These are phyloP conservation scores for Lagenorhynchus albirostris DNA, from an alignment of 2,113 vertebrate species.

Conservation along the genomic window DNA sequence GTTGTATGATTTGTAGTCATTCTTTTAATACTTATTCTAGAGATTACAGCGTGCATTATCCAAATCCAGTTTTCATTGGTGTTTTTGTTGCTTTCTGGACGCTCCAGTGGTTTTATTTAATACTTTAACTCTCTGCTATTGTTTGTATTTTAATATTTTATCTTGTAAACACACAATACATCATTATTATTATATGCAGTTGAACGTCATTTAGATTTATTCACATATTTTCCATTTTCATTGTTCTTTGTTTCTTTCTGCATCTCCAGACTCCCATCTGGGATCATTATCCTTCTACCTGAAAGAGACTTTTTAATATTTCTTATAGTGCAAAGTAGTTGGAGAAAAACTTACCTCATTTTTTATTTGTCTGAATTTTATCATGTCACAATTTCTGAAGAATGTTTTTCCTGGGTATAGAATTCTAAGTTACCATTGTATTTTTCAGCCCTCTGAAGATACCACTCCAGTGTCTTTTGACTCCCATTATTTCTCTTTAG, in stretches of 20 bases:
- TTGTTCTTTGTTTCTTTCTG: background rate
- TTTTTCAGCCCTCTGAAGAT: background rate
- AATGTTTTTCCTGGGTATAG: background rate
- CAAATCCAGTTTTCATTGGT: background rate
- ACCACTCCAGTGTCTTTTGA: background rate
- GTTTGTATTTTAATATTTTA: slow-evolving; percentile 23
- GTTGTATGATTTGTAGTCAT: background rate
- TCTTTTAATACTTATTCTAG: background rate
- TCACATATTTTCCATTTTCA: background rate
- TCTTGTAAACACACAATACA: background rate
- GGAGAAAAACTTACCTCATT: background rate
- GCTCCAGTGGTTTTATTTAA: background rate
- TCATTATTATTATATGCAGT: background rate
- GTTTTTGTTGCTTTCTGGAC: background rate
- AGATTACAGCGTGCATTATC: background rate
- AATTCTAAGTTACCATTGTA: background rate
- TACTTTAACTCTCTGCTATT: background rate
- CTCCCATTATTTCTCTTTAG: background rate
- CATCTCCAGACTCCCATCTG: background rate
- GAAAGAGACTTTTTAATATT: background rate
- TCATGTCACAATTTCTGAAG: background rate
- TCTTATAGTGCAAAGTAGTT: background rate
- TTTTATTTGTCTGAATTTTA: background rate
- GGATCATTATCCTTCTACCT: background rate
- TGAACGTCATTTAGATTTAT: background rate